Evolutionary conservation across 2,797 vertebrate genomes (phyloP).

Genomic region (Trachops cirrhosus): DNA sequence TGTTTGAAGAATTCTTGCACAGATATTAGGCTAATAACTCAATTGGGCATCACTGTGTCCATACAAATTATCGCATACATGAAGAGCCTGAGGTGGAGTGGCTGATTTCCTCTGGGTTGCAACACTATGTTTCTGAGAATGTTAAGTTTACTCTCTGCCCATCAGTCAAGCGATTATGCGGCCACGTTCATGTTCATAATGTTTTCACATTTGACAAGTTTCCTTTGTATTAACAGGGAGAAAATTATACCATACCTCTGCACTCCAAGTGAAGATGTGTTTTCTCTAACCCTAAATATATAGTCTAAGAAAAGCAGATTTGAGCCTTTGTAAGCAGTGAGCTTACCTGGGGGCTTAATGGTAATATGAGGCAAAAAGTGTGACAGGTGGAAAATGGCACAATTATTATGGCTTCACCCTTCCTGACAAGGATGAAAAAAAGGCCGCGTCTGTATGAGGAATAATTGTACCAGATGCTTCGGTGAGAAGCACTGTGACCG

Average conservation of each 20-base stretch:
- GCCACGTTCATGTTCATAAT: neutral
- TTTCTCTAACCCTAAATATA: neutral
- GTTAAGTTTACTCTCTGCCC: neutral
- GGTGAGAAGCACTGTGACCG: neutral
- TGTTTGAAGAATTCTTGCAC: constrained; percentile 12
- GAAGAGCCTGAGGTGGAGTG: neutral
- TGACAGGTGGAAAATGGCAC: neutral
- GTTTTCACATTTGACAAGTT: neutral
- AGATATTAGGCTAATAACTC: constrained; percentile 28
- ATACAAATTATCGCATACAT: neutral
- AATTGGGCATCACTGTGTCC: neutral
- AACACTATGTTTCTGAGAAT: neutral
- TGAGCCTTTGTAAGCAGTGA: neutral
- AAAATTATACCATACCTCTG: neutral
- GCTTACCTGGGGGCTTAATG: neutral
- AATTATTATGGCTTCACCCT: neutral
- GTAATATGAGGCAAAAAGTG: neutral
- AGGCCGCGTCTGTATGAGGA: neutral
- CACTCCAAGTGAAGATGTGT: neutral
- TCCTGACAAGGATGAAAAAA: neutral
- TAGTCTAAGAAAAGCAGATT: neutral
- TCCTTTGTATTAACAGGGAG: neutral
- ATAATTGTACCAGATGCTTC: neutral
- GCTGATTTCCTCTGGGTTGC: neutral
- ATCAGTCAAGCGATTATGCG: neutral